Conservation (phyloP, 2,888 invertebrate species). For the Synanthedon tipuliformis region DNA sequence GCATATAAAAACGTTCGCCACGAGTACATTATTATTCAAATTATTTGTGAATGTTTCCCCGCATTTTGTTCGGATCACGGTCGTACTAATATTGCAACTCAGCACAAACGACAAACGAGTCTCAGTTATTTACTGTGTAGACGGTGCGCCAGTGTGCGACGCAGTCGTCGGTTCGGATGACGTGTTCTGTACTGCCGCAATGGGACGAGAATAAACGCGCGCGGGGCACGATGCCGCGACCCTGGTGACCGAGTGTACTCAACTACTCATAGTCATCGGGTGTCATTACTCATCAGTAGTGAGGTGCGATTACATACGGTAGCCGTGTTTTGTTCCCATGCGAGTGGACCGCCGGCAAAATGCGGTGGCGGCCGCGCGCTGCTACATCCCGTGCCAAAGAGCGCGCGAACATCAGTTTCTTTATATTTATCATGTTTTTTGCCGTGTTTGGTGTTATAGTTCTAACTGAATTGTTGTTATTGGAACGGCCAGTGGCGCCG, state of each 20-base stretch:
- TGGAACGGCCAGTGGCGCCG: constrained; percentile 70
- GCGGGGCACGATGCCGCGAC: constrained; percentile 30
- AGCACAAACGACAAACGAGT: constrained; percentile 10
- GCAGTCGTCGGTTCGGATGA: constrained; percentile 10
- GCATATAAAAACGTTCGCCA: too few species aligned
- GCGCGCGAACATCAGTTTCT: constrained; percentile 88
- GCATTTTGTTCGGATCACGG: neutral
- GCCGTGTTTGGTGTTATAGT: constrained; percentile 89
- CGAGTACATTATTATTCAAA: too few species aligned
- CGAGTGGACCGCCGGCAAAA: constrained; percentile 33
- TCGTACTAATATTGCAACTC: constrained; percentile 26
- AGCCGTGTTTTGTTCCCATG: constrained; percentile 31
- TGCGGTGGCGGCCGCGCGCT: constrained; percentile 64
- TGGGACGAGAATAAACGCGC: constrained; percentile 14
- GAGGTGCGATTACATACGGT: constrained; percentile 29
- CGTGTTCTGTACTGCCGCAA: constrained; percentile 25
- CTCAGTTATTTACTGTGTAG: constrained; percentile 20
- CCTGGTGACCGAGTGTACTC: constrained; percentile 24
- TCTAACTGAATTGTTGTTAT: constrained; percentile 82
- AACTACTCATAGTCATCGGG: neutral
- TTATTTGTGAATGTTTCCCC: too few species aligned
- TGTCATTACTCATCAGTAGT: constrained; percentile 28
- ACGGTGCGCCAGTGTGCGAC: constrained; percentile 20
- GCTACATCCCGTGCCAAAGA: constrained; percentile 74
- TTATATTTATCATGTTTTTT: constrained; percentile 91